Evolutionary conservation across 2,797 vertebrate species (phyloP), one percentile per base, ranked within the genome.

Genomic region (Enteromius trimaculatus): DNA sequence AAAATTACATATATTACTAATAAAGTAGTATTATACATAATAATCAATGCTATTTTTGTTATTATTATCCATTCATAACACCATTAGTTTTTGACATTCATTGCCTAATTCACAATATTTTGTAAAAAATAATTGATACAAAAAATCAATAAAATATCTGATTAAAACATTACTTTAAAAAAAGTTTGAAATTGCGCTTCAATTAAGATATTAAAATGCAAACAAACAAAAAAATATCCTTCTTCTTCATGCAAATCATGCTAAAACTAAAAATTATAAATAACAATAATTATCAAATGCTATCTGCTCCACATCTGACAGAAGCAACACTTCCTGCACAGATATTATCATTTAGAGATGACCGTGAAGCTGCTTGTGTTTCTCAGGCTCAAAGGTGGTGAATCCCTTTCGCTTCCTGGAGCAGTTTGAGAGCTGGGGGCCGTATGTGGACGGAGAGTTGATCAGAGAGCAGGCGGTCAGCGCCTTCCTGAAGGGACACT

Each of bases 361-460:
- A 8, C 14, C 16, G 3, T 5, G 29, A 44, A 11, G 11, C 23
- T 49, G 2, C 4, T 8, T 64, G 58, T 77, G 66, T 80, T 21
- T 37, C 44, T 39, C 88, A 95, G 94, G 92, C 80, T 92, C 92
- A 16, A 93, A 91, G 85, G 51, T 94, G 9, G 86, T 95, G 69
- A 95, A 95, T 84, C 94, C 93, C 0, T 95, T 95, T 86, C 87
- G 90, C 77, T 95, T 95, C 82, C 90, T 95, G 88, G 95, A 95
- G 87, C 86, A 91, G n/a, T 95, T 95, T 87, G 93, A 95, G 90
- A 94, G 90, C 0, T 95, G 95, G 95, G 94, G 94, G 39, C 95
- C 95, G 0, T 86, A 87, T 6, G 87, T 95, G 0, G 95, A 95
- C 0, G 93, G 92, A 10, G 90, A 92, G 53, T 74, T 95, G 23